Evolutionary conservation across 2,888 invertebrate genomes (phyloP).

Genomic region (Drosophila longiperda): DNA sequence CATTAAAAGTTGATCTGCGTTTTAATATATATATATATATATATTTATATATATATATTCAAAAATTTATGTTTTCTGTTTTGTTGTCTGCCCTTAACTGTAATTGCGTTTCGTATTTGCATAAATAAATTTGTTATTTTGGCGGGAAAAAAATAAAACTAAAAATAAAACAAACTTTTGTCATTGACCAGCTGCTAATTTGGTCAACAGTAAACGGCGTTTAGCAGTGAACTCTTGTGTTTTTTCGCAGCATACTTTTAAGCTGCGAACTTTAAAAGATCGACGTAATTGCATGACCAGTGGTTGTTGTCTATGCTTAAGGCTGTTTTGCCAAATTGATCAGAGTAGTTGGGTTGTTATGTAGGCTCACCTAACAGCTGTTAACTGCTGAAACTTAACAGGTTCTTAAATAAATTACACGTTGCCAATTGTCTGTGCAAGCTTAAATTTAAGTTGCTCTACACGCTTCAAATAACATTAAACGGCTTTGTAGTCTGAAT

Average conservation of each 20-base stretch:
- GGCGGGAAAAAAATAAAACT: neutral
- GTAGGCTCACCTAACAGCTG: neutral
- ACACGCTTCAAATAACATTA: neutral
- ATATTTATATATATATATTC: conserved; percentile 59
- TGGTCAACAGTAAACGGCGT: conserved; percentile 6
- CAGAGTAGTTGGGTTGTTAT: too few species aligned
- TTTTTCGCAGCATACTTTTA: conserved; percentile 37
- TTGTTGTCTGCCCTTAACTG: conserved; percentile 26
- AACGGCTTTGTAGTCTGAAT: neutral
- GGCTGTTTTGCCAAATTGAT: neutral
- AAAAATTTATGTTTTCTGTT: conserved; percentile 60
- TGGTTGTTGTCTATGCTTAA: conserved; percentile 4
- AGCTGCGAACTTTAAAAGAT: conserved; percentile 14
- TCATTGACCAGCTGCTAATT: conserved; percentile 27
- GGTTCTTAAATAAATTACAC: neutral
- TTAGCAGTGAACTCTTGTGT: conserved; percentile 10
- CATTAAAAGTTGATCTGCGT: conserved; percentile 71
- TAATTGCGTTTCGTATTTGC: conserved; percentile 54
- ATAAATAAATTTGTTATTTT: conserved; percentile 37
- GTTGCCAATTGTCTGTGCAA: neutral
- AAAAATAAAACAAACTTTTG: conserved; percentile 12
- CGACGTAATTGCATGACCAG: neutral
- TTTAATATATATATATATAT: conserved; percentile 32
- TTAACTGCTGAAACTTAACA: neutral
- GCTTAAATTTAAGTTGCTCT: neutral